These are phyloP conservation scores for Malthinus flaveolus DNA, from an alignment of 2,888 invertebrate genomes.

Conservation along the genomic window DNA sequence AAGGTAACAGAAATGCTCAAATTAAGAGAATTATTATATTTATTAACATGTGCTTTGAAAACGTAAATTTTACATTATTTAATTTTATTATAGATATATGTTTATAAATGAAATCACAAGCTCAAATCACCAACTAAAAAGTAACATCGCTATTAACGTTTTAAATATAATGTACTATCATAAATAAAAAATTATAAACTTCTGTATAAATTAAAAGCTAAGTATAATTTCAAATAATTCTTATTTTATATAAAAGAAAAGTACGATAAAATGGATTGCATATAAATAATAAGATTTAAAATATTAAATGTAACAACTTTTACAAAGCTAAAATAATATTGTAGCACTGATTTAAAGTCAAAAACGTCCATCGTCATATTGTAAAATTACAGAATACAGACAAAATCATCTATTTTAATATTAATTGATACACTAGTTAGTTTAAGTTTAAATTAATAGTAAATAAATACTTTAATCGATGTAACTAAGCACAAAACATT, in stretches of 20 bases:
- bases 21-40: constrained; percentile 10
- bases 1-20: too few species aligned
- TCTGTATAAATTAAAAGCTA: constrained; percentile 1
- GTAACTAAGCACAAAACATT: constrained; percentile 26
- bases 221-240: constrained; percentile 1
- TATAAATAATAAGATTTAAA: neutral
- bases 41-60: constrained; percentile 25
- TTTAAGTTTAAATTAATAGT: constrained; percentile 12
- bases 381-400: neutral
- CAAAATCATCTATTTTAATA: neutral
- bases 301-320: neutral
- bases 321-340: neutral
- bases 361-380: neutral
- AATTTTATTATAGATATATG: constrained; percentile 15
- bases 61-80: constrained; percentile 20
- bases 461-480: constrained; percentile 25
- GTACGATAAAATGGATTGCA: too few species aligned
- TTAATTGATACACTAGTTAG: constrained; percentile 5
- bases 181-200: neutral
- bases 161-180: constrained; percentile 10
- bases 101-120: constrained; percentile 17
- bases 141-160: constrained; percentile 8
- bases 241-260: neutral
- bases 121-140: constrained; percentile 23
- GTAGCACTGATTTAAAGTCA: neutral